Base-by-base conservation (phyloP, 1,140 invertebrate species). In the Trissolcus basalis region DNA sequence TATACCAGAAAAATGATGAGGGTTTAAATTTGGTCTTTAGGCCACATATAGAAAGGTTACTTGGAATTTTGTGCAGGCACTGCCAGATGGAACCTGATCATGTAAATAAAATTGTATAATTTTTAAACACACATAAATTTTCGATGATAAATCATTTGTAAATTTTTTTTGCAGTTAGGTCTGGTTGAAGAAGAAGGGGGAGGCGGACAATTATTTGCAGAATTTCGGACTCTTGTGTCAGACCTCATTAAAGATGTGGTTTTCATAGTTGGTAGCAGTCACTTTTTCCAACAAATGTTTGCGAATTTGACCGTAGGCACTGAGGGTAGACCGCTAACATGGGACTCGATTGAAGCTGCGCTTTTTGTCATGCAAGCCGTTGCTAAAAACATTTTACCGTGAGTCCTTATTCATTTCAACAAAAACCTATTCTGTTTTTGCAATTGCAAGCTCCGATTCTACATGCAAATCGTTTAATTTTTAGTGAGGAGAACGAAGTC, bases 221-320 rank as follows among this genome's bases (percentile, higher is more conserved):
- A 98, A 74, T 99, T 99, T 86, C 90, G 98, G 79, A 87, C 91
- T 55, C 94, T 96, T 83, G 97, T 97, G 0, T 94, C 93, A 6
- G 97, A 99, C 82, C 88, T 99, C 45, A 96, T 99, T 48, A 97
- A 97, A 86, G 98, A 99, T 88, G 95, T 99, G 19, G 94, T 98
- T n/a, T 99, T 98, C 85, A 96, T 99, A 63, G 94, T 98, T 56
- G 96, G 97, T 0, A 97, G 96, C 41, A 94, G 94, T 59, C 93
- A 93, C 53, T 96, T 96, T 85, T 98, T 99, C 86, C 91, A 94
- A 78, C 95, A 98, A 89, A 97, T 98, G 93, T 96, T 95, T 84
- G 82, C 93, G 0, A 91, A 91, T 19, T 88, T 96, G 6, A 87
- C 83, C 1, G 82, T 80, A 49, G 82, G 81, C 13, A 51, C 79